Evolutionary conservation across 2,797 vertebrate species (phyloP).

Genomic region (Gallirallus australis): DNA sequence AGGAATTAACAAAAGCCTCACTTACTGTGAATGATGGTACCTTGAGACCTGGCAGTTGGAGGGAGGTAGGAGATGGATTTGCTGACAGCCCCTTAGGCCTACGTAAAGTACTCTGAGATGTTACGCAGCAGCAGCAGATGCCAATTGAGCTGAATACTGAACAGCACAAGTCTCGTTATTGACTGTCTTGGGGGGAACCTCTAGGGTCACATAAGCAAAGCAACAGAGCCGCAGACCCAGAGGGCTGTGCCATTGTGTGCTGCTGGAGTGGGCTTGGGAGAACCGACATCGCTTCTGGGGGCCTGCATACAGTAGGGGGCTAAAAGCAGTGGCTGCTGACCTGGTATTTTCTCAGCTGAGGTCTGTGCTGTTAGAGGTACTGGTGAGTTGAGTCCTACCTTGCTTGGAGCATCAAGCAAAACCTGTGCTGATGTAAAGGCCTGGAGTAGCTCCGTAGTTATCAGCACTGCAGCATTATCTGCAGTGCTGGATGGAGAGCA

Average conservation of each 20-base stretch:
- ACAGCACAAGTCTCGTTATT: neutral
- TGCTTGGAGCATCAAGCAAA: neutral
- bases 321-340: neutral
- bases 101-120: neutral
- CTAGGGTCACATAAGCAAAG: neutral
- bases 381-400: neutral
- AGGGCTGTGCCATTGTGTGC: neutral
- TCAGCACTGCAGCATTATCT: neutral
- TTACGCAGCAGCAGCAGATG: neutral
- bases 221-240: rapidly evolving
- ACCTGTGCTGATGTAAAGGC: neutral
- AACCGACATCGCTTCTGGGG: rapidly evolving
- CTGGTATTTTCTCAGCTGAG: neutral
- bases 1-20: neutral
- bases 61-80: neutral
- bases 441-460: neutral
- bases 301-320: neutral
- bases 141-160: neutral
- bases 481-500: neutral
- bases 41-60: neutral
- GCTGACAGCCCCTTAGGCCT: neutral
- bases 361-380: neutral
- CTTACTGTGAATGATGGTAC: neutral
- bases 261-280: neutral
- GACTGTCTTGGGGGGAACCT: neutral